phyloP scores from a whole-genome alignment of 2,888 invertebrate genomes.

The Thecophora atra region DNA sequence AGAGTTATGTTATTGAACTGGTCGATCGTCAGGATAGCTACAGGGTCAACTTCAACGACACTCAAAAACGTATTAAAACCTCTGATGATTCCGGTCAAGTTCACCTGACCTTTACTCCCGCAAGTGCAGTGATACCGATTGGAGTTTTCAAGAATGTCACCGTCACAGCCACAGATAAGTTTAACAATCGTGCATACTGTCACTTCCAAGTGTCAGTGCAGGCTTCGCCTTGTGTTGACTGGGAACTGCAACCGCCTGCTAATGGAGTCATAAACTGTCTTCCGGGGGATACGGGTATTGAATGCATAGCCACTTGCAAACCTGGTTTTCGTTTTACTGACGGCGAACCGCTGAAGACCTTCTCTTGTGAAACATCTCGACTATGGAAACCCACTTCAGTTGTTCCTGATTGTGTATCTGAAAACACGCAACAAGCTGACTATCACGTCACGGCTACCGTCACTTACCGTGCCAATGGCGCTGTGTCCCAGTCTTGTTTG shows the following conservation, averaged over 20 bases:
- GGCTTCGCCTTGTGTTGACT: conserved; percentile 93
- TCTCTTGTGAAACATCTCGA: conserved; percentile 82
- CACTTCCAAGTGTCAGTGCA: conserved; percentile 94
- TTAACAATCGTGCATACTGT: conserved; percentile 88
- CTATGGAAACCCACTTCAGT: conserved; percentile 89
- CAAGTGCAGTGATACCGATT: conserved; percentile 84
- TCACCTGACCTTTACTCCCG: conserved; percentile 81
- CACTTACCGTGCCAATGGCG: conserved; percentile 89
- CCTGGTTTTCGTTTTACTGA: conserved; percentile 90
- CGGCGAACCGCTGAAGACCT: conserved; percentile 87
- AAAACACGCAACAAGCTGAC: conserved; percentile 94
- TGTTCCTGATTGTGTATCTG: conserved; percentile 94
- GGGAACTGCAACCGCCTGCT: conserved; percentile 90
- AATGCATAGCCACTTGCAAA: conserved; percentile 90
- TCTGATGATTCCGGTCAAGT: conserved; percentile 91
- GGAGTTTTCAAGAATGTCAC: conserved; percentile 92
- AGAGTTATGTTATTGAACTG: conserved; percentile 92
- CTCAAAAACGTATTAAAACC: conserved; percentile 82
- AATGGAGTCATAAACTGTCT: conserved; percentile 89
- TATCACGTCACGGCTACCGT: conserved; percentile 90
- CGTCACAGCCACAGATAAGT: conserved; percentile 86
- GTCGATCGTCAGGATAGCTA: conserved; percentile 91
- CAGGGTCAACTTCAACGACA: conserved; percentile 90
- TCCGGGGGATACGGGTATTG: conserved; percentile 80
- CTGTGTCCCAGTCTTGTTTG: conserved; percentile 84